Percentiles rank a stretch among this genome's conserved stretches.
Conservation (phyloP, 30 jellyfish, hydroid and myxozoan species). For the Rhopilema esculentum region DNA sequence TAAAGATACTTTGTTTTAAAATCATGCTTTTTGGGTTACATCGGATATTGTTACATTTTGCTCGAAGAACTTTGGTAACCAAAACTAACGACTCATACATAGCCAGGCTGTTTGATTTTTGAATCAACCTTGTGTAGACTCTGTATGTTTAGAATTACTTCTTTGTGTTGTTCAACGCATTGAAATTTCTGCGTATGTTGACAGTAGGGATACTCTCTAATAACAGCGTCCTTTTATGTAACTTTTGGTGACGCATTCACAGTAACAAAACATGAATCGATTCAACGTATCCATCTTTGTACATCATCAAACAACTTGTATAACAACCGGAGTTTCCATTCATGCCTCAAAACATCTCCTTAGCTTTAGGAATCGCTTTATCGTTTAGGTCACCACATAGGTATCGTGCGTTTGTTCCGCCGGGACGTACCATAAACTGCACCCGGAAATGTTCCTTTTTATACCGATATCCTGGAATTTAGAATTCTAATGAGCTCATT, state of each 20-base stretch:
- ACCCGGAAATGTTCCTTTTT: background rate
- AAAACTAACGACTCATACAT: background rate
- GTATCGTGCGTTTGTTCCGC: constrained; percentile 43
- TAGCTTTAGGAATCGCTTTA: background rate
- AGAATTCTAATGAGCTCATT: background rate
- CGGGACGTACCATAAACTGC: background rate
- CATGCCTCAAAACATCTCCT: background rate
- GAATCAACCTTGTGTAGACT: background rate
- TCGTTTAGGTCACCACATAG: constrained; percentile 11
- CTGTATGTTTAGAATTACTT: background rate
- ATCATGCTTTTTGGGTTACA: too few relatives aligned
- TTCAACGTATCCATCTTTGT: background rate
- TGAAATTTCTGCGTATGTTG: background rate
- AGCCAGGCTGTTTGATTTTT: background rate
- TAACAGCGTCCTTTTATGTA: background rate
- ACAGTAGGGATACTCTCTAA: background rate
- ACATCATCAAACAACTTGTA: background rate
- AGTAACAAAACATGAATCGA: background rate
- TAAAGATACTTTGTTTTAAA: too few relatives aligned
- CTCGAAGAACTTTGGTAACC: background rate
- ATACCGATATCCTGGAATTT: background rate
- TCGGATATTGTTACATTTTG: too few relatives aligned
- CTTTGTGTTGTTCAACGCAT: background rate
- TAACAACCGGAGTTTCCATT: background rate
- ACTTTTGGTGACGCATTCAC: background rate